phyloP scores from a whole-genome alignment of 2,888 invertebrate species.

The Drosophila niveifrons region DNA sequence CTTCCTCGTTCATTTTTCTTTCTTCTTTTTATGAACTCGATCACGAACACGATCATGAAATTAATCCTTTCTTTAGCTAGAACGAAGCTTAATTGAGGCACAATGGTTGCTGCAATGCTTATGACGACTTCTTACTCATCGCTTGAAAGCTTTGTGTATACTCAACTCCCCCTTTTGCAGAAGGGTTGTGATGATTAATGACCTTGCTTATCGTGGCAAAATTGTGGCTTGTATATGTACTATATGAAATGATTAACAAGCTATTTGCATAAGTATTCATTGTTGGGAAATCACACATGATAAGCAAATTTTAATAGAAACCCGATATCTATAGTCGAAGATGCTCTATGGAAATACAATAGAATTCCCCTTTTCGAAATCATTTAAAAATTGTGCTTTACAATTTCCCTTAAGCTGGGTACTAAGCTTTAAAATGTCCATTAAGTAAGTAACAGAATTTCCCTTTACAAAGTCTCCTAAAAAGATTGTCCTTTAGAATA shows the following conservation, averaged over 20 bases:
- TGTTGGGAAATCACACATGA: constrained; percentile 4
- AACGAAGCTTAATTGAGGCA: constrained; percentile 3
- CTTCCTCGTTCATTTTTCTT: neutral
- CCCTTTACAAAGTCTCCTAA: too few relatives aligned
- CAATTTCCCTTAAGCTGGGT: neutral
- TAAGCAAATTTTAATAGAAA: neutral
- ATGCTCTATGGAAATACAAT: too few relatives aligned
- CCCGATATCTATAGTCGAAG: too few relatives aligned
- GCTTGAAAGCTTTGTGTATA: neutral
- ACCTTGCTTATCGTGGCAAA: constrained; percentile 1
- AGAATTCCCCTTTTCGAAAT: neutral
- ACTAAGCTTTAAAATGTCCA: neutral
- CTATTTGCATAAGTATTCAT: neutral
- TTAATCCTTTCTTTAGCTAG: neutral
- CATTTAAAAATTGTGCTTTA: neutral
- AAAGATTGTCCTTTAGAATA: too few relatives aligned
- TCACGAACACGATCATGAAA: neutral
- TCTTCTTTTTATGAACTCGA: neutral
- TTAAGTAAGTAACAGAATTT: neutral
- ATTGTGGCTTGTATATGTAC: neutral
- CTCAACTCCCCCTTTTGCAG: neutral
- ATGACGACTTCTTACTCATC: constrained; percentile 4
- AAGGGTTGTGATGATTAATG: constrained; percentile 27
- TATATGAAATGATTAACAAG: constrained; percentile 2
- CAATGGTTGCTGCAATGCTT: neutral